Percentiles rank a stretch among this genome's conserved stretches.
Conservation (phyloP, 23 tunicate genomes). For the Aplidium turbinatum region DNA sequence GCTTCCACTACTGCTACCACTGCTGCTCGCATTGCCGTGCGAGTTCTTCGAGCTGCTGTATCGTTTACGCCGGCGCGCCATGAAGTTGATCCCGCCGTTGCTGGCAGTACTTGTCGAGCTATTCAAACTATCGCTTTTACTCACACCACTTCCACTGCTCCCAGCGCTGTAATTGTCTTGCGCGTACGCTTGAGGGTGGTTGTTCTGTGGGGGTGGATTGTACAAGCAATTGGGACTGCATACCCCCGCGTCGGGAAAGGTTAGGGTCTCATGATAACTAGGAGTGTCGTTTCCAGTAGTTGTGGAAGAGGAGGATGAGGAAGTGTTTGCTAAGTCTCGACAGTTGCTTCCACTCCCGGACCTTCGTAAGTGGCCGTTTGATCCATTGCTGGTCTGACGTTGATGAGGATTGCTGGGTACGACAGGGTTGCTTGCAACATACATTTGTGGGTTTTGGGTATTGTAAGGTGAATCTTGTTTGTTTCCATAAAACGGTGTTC, state of each 20-base stretch:
- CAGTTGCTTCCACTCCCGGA: conserved; percentile 37
- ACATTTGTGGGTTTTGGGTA: conserved; percentile 6
- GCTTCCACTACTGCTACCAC: conserved; percentile 77
- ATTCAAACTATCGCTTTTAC: conserved; percentile 49
- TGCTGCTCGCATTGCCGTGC: conserved; percentile 33
- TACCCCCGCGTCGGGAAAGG: conserved; percentile 15
- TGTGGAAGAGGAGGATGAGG: conserved; percentile 47
- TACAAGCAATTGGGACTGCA: conserved; percentile 24
- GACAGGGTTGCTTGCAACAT: neutral
- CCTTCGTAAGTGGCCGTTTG: conserved; percentile 11
- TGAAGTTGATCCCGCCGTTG: conserved; percentile 45
- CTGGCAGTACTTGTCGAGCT: conserved; percentile 45
- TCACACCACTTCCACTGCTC: conserved; percentile 19
- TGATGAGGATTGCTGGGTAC: conserved; percentile 36
- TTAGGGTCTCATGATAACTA: conserved; percentile 23
- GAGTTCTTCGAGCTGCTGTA: conserved; percentile 46
- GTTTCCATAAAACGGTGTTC: conserved; percentile 27
- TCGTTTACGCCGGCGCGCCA: conserved; percentile 56
- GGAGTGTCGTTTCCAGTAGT: conserved; percentile 26
- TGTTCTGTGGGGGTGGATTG: neutral
- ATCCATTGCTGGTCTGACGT: conserved; percentile 32
- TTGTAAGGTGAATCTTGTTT: conserved; percentile 24
- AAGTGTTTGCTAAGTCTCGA: neutral
- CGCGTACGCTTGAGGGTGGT: neutral
- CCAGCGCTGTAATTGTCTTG: conserved; percentile 24